phyloP scores from a whole-genome alignment of 2,113 vertebrate genomes.

The Psittacula cyanocephala region DNA sequence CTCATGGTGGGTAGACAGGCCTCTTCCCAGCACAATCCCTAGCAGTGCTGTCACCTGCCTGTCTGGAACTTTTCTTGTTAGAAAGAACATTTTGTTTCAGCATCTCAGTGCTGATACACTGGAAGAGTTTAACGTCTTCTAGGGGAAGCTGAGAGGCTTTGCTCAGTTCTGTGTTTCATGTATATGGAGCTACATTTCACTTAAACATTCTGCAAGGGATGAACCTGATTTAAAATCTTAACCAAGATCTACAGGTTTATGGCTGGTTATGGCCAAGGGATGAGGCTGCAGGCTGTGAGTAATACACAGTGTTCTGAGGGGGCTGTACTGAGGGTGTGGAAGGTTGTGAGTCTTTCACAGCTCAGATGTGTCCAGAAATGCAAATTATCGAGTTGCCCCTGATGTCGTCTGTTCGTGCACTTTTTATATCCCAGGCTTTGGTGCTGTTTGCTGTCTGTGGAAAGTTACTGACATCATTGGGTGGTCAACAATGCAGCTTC shows the following conservation, averaged over 20 bases:
- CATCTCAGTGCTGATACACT: not conserved
- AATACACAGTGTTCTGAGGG: not conserved
- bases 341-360: not conserved
- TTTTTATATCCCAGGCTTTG: not conserved
- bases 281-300: not conserved
- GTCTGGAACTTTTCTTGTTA: not conserved
- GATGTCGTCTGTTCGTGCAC: rapidly evolving
- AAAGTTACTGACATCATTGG: not conserved
- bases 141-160: not conserved
- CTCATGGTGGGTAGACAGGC: not conserved
- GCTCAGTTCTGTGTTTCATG: not conserved
- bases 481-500: not conserved
- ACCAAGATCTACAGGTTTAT: not conserved
- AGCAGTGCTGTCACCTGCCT: not conserved
- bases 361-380: not conserved
- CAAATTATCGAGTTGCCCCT: not conserved
- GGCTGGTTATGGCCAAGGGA: not conserved
- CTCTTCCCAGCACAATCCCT: not conserved
- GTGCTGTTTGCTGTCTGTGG: not conserved
- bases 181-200: not conserved
- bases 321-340: not conserved
- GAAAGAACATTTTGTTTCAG: not conserved
- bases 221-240: not conserved
- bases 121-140: not conserved
- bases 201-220: not conserved